These are phyloP conservation scores for Empis stercorea DNA, from an alignment of 2,888 invertebrate species.

Conservation along the genomic window DNA sequence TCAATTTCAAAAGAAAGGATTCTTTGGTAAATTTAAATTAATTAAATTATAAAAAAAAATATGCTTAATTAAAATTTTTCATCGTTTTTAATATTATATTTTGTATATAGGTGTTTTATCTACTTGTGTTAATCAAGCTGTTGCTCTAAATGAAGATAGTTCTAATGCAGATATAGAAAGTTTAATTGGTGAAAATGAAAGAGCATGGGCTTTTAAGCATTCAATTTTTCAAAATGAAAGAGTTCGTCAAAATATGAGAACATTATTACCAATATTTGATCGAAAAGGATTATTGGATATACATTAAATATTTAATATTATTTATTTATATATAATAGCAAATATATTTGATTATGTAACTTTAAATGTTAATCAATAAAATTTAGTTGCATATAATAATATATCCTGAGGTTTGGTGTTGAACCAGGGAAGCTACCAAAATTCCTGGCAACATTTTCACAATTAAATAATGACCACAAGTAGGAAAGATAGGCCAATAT, in stretches of 20 bases:
- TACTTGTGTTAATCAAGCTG: conserved; percentile 7
- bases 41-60: neutral
- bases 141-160: conserved; percentile 9
- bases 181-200: conserved; percentile 7
- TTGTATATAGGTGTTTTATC: conserved; percentile 8
- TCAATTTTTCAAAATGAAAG: conserved; percentile 9
- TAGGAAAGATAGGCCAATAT: too few relatives aligned
- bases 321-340: too few relatives aligned
- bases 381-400: too few relatives aligned
- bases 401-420: too few relatives aligned
- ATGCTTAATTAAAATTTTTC: too few relatives aligned
- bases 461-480: too few relatives aligned
- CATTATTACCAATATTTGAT: conserved; percentile 13
- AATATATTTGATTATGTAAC: too few relatives aligned
- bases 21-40: conserved; percentile 11
- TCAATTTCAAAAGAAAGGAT: conserved; percentile 22
- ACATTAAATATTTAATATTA: too few relatives aligned
- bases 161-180: conserved; percentile 8
- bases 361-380: too few relatives aligned
- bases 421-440: too few relatives aligned
- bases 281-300: conserved; percentile 10
- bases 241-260: conserved; percentile 9
- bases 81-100: too few relatives aligned
- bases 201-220: conserved; percentile 6
- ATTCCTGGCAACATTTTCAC: too few relatives aligned